These are phyloP conservation scores for Agrochola litura DNA, from an alignment of 2,888 invertebrate species.

Conservation along the genomic window DNA sequence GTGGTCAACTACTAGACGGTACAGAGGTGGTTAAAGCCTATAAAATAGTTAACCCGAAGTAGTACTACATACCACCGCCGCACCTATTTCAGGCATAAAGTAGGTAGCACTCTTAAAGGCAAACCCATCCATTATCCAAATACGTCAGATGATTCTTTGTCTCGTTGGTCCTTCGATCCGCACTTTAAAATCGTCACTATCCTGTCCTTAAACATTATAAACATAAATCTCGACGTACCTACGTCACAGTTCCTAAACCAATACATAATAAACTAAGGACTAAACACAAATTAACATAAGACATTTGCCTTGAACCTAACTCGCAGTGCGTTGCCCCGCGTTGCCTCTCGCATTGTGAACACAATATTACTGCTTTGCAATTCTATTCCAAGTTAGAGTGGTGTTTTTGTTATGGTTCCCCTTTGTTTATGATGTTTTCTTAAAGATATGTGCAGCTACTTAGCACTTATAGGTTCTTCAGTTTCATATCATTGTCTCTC, in stretches of 20 bases:
- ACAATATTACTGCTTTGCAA: slow-evolving; percentile 61
- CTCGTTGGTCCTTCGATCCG: neutral
- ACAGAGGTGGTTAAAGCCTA: neutral
- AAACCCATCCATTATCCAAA: neutral
- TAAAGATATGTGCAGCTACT: neutral
- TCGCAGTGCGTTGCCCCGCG: slow-evolving; percentile 54
- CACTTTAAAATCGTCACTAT: too few relatives aligned
- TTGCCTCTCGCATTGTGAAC: slow-evolving; percentile 30
- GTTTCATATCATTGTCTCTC: neutral
- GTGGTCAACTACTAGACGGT: too few relatives aligned
- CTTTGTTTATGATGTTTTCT: slow-evolving; percentile 36
- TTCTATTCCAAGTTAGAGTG: slow-evolving; percentile 60
- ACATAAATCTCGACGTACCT: neutral
- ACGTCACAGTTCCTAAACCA: slow-evolving; percentile 27
- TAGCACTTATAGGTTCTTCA: neutral
- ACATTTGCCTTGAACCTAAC: slow-evolving; percentile 60
- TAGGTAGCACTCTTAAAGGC: too few relatives aligned
- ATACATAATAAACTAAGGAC: slow-evolving; percentile 38
- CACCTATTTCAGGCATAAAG: neutral
- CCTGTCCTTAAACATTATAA: neutral
- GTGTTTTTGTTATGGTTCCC: slow-evolving; percentile 34
- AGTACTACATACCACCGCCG: neutral
- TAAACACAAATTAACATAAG: slow-evolving; percentile 60
- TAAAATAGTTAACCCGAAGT: too few relatives aligned
- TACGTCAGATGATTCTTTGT: neutral